Conservation (phyloP, 2,888 invertebrate species). For the Eupithecia centaureata region DNA sequence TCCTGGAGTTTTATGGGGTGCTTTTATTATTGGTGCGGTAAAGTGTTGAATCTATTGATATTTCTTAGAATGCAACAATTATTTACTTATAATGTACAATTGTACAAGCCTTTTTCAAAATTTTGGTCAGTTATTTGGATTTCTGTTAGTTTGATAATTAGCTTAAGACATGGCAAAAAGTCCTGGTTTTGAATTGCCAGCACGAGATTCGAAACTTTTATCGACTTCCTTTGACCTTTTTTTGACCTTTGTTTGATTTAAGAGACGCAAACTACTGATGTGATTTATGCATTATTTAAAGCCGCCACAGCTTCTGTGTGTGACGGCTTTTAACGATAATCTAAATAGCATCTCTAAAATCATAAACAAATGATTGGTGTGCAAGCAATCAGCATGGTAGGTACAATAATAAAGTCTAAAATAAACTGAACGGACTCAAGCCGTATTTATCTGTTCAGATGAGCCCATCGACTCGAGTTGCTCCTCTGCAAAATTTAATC, state of each 20-base stretch:
- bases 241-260: background rate
- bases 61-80: background rate
- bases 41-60: background rate
- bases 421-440: constrained; percentile 48
- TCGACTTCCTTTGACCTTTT: background rate
- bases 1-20: constrained; percentile 34
- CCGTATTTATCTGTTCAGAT: constrained; percentile 63
- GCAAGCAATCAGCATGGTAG: background rate
- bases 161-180: too few relatives aligned
- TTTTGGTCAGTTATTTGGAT: too few relatives aligned
- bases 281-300: background rate
- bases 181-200: background rate
- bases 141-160: too few relatives aligned
- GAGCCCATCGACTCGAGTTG: constrained; percentile 60
- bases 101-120: too few relatives aligned
- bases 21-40: constrained; percentile 9
- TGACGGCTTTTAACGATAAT: too few relatives aligned
- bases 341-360: too few relatives aligned
- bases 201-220: background rate
- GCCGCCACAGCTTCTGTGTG: too few relatives aligned
- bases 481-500: constrained; percentile 75
- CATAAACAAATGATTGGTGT: too few relatives aligned
- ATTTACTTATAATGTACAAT: background rate
- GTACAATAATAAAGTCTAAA: constrained; percentile 24
- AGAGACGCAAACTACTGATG: background rate